Base-by-base conservation (phyloP, 2,888 invertebrate species). In the Miltochrista miniata region DNA sequence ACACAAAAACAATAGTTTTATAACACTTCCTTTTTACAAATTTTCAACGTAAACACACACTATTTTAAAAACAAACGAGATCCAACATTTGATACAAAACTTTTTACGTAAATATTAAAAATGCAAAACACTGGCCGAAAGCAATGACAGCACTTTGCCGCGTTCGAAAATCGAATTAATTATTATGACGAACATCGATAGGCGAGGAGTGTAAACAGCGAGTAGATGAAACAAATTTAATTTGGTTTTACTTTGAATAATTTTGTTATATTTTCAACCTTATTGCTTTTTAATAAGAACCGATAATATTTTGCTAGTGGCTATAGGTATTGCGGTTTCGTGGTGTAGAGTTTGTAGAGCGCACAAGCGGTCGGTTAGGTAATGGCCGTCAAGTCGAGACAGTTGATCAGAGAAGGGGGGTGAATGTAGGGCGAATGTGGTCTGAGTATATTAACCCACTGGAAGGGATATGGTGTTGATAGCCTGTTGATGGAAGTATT, bases 111-210 rank as follows among this genome's bases (percentile, higher is more conserved):
- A 54, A 47, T 37, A 35, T 29, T 54, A 50, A 48, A 58, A 60
- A 61, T 65, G 51, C 60, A 54, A 45, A 63, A 61, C 60, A 72
- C 61, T 59, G 63, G 63, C 58, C 61, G 56, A 63, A 66, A 63
- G 65, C 58, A 76, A 76, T 81, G 83, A 83, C 85, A 82, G 76
- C 74, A 72, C 79, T 71, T 75, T 75, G 68, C 78, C 68, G 78
- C 76, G 83, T 83, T 85, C 87, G 81, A 85, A 87, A 85, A 84
- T 85, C 82, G 82, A 85, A 87, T 87, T 88, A 87, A 88, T 88
- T 85, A 83, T 85, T 24, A 84, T 79, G 79, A 85, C 83, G 81
- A 83, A 80, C 81, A 81, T 65, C 76, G 81, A 82, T 81, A 80
- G 70, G 66, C 80, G 74, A 81, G 72, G 74, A 82, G 72, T 82